These are phyloP conservation scores for Pectinophora gossypiella DNA, from an alignment of 1,140 invertebrate species.

Conservation along the genomic window DNA sequence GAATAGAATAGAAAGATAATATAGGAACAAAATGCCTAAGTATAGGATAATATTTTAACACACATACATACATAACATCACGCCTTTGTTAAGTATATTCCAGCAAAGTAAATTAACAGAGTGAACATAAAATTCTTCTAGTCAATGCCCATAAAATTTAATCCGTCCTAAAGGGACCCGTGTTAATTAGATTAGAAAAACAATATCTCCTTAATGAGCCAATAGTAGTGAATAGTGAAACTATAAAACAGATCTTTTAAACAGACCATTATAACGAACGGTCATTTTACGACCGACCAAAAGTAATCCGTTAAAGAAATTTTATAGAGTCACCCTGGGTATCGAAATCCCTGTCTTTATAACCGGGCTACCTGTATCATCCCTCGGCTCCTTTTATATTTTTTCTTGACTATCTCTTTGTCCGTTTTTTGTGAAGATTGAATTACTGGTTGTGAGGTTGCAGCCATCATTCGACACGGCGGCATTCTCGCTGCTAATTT, in stretches of 20 bases:
- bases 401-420: constrained; percentile 44
- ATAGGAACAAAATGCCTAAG: too few relatives aligned
- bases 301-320: background rate
- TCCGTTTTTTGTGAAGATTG: constrained; percentile 49
- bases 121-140: too few relatives aligned
- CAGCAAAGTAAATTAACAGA: background rate
- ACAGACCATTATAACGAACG: background rate
- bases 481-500: constrained; percentile 64
- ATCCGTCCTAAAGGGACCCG: too few relatives aligned
- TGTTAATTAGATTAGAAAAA: background rate
- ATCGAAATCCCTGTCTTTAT: constrained; percentile 10
- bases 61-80: too few relatives aligned
- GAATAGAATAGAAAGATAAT: too few relatives aligned
- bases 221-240: background rate
- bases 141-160: too few relatives aligned
- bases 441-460: constrained; percentile 59
- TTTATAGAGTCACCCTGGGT: background rate
- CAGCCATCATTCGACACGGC: constrained; percentile 54
- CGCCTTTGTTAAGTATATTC: too few relatives aligned
- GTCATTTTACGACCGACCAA: background rate
- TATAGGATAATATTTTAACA: too few relatives aligned
- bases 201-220: too few relatives aligned
- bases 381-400: constrained; percentile 45
- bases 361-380: constrained; percentile 61
- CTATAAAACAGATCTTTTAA: background rate